phyloP scores from a whole-genome alignment of 2,797 vertebrate genomes.

The Enteromius fasciolatus region DNA sequence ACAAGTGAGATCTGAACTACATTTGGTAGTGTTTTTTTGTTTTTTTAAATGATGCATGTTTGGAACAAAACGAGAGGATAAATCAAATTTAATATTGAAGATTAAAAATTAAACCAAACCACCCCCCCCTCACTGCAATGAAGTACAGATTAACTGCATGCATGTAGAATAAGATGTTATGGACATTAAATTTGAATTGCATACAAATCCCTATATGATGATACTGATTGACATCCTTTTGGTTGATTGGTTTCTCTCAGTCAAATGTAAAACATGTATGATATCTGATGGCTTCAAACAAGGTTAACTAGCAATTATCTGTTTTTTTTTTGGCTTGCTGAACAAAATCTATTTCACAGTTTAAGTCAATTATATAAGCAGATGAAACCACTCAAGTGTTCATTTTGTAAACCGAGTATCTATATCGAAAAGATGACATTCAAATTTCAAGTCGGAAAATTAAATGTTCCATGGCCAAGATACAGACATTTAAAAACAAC shows the following conservation, averaged over 20 bases:
- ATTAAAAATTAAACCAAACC: too few species aligned
- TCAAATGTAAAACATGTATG: constrained; percentile 13
- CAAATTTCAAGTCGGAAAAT: neutral
- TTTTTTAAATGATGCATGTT: neutral
- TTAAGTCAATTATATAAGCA: neutral
- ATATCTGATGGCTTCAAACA: neutral
- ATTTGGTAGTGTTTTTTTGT: neutral
- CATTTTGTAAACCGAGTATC: neutral
- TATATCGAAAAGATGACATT: neutral
- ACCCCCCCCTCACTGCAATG: neutral
- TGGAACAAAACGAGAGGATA: neutral
- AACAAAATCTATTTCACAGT: neutral
- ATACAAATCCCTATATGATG: neutral
- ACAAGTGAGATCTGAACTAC: neutral
- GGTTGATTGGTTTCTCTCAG: constrained; percentile 10
- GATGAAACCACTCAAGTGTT: neutral
- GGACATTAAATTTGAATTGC: neutral
- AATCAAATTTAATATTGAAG: neutral
- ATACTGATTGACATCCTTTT: neutral
- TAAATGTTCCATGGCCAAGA: too few species aligned
- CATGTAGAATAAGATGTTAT: neutral
- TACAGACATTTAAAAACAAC: neutral
- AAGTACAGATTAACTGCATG: neutral
- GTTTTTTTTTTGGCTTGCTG: neutral
- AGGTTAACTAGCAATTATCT: neutral